phyloP scores from a whole-genome alignment of 2,888 invertebrate species.

The Parnassius smintheus region DNA sequence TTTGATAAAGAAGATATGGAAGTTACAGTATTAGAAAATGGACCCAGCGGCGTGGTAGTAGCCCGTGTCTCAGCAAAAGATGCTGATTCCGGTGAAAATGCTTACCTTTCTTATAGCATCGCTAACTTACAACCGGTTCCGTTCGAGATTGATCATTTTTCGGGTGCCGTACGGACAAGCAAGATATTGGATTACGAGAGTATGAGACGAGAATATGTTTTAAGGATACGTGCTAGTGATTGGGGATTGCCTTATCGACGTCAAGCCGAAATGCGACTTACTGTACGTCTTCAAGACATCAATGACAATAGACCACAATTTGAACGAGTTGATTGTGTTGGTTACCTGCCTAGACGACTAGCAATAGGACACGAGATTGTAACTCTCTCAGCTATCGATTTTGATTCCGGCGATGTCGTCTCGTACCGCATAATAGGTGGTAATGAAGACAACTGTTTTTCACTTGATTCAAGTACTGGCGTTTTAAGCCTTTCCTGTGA shows the following conservation, averaged over 20 bases:
- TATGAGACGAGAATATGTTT: constrained; percentile 90
- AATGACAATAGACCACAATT: constrained; percentile 97
- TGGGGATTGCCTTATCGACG: constrained; percentile 96
- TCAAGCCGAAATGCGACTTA: constrained; percentile 93
- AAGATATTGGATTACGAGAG: constrained; percentile 94
- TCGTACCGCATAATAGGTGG: constrained; percentile 93
- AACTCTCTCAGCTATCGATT: constrained; percentile 95
- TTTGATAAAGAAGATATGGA: constrained; percentile 87
- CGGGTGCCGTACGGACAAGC: constrained; percentile 92
- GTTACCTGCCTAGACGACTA: constrained; percentile 88
- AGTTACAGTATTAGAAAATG: constrained; percentile 92
- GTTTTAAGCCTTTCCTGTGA: constrained; percentile 92
- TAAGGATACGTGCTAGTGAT: constrained; percentile 94
- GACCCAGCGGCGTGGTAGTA: constrained; percentile 91
- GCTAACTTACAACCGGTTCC: constrained; percentile 94
- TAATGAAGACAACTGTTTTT: constrained; percentile 95
- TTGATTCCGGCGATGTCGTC: constrained; percentile 94
- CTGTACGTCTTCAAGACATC: constrained; percentile 90
- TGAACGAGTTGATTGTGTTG: constrained; percentile 91
- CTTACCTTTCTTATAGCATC: constrained; percentile 96
- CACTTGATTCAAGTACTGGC: constrained; percentile 90
- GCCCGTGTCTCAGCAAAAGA: constrained; percentile 93
- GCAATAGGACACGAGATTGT: constrained; percentile 91
- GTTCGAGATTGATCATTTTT: constrained; percentile 97
- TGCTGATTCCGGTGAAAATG: constrained; percentile 95